Evolutionary conservation across 2,888 invertebrate species (phyloP), one percentile per base, ranked within the genome.

Genomic region (Drosophila mercatorum): DNA sequence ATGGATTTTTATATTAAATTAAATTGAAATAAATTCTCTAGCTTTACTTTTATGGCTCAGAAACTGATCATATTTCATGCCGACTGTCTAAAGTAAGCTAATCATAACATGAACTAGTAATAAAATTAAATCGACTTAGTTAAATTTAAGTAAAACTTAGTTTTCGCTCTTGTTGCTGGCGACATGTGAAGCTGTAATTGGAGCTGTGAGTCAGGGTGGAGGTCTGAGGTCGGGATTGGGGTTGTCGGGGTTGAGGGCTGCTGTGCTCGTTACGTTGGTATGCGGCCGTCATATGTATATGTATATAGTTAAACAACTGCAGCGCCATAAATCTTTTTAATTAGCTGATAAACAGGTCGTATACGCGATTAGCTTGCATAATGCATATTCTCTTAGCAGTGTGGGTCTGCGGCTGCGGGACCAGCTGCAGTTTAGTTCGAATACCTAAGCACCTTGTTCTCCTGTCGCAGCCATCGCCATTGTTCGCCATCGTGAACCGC

Each of bases 261-360:
- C 28, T 47, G 38, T 2, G 43, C 6, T 34, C 22, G 57, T 57
- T 58, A 46, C 57, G 31, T 47, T 12, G 38, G 38, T 38, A 46
- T 11, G 46, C 31, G 38, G 40, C 28, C 59, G 47, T 47, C 47
- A 49, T 47, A 38, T 41, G 31, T n/a, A 70, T 47, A 22, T 2
- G 28, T 7, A 22, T 2, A 38, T 7, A 68, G 72, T 69, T 84
- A 65, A 67, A 68, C 66, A 68, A 65, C 57, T 79, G 74, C 74
- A 72, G 64, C 47, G 66, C 60, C 66, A 80, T 83, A 81, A 80
- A 72, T 80, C 83, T 68, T 67, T 71, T 80, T 83, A 80, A 83
- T 78, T 83, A 83, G 67, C 69, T 71, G 78, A 70, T 83, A 80
- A 83, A 68, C 80, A 83, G 61, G 69, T 83, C 66, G 70, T 72